These are phyloP conservation scores for Pseudococcus longispinus DNA, from an alignment of 2,888 invertebrate genomes.

Conservation along the genomic window DNA sequence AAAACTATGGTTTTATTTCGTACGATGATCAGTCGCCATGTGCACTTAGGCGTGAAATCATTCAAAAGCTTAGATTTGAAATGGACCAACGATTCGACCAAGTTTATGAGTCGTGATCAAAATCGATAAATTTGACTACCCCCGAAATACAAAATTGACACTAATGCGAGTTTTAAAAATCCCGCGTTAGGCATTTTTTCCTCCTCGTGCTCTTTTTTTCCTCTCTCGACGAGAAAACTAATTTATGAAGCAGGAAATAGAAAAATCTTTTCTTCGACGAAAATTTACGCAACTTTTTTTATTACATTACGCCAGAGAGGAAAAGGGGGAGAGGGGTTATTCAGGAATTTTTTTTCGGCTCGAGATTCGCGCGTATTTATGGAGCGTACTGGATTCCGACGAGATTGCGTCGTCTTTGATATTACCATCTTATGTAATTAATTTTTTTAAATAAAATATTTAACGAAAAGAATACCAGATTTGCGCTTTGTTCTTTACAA, in stretches of 20 bases:
- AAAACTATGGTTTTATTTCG: neutral
- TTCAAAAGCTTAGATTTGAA: neutral
- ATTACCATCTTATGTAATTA: neutral
- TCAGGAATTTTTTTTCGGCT: neutral
- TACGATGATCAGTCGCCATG: neutral
- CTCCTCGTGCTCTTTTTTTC: too few relatives aligned
- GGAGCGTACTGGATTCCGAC: neutral
- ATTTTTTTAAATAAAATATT: neutral
- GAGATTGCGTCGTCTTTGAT: neutral
- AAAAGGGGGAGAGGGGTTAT: neutral
- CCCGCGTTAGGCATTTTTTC: neutral
- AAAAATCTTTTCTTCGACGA: neutral
- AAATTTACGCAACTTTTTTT: constrained; percentile 2
- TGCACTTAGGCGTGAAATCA: neutral
- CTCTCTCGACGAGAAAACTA: neutral
- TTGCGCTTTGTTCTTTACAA: neutral
- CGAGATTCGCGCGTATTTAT: neutral
- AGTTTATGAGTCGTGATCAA: neutral
- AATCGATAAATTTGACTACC: neutral
- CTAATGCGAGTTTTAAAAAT: neutral
- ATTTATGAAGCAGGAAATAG: neutral
- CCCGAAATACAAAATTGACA: neutral
- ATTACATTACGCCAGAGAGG: neutral
- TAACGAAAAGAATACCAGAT: neutral
- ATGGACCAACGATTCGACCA: neutral